Percentiles rank a stretch among this genome's conserved stretches.
Conservation (phyloP, 2,113 vertebrate species). For the Rhinoptilus africanus region DNA sequence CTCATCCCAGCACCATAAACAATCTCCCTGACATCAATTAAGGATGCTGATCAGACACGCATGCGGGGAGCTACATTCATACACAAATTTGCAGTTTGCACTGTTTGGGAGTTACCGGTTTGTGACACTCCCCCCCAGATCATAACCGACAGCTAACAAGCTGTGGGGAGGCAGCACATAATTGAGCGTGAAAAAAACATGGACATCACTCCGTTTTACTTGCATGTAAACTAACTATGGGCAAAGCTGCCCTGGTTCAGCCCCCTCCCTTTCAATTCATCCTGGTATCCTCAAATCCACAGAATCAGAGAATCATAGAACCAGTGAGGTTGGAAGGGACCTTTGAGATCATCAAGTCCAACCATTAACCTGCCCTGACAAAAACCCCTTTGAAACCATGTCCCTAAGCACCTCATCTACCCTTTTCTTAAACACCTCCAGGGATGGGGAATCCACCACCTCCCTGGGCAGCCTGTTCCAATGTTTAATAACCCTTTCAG, state of each 20-base stretch:
- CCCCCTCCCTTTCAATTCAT: not conserved
- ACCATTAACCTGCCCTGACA: no score
- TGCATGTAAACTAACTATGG: not conserved
- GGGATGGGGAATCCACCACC: no score
- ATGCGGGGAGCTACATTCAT: not conserved
- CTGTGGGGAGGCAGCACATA: not conserved
- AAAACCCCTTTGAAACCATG: no score
- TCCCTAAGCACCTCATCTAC: no score
- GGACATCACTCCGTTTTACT: not conserved
- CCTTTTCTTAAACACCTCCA: no score
- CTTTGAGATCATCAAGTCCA: no score
- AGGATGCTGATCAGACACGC: not conserved
- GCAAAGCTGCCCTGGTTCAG: not conserved
- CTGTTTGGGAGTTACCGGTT: not conserved
- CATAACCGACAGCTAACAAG: not conserved
- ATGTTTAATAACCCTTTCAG: no score
- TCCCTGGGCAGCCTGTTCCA: no score
- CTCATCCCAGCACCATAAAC: not conserved
- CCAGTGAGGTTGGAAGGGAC: no score
- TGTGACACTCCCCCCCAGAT: not conserved
- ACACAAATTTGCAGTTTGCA: not conserved
- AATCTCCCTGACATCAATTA: constrained; percentile 37
- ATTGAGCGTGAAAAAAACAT: not conserved
- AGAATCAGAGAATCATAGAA: no score
- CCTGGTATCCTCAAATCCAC: not conserved